Evolutionary conservation across 2,113 vertebrate species (phyloP), one percentile per base, ranked within the genome.

Genomic region (Pygoscelis adeliae): DNA sequence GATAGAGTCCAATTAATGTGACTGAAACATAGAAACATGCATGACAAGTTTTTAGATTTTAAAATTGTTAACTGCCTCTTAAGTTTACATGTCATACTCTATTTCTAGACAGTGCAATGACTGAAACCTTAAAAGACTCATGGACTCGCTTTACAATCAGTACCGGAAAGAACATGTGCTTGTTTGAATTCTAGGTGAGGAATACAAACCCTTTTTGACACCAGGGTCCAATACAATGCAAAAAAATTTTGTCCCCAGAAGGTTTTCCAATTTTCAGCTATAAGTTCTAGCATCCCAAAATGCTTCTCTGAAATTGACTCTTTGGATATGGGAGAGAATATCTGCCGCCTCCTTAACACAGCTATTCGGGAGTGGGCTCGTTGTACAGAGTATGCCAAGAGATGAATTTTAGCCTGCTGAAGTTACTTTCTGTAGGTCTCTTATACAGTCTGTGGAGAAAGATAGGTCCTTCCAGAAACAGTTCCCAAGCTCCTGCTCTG

Each of bases 81-180:
- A n/a, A 46, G 16, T 72, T 80, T 53, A 36, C 5, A 1, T 44
- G 16, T 36, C 15, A 42, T 52, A 44, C 9, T 34, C 7, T 46
- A 11, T 62, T 82, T 89, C 38, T 67, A 76, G 12, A 66, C 26
- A 61, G 13, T 16, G 10, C 30, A 77, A 49, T 66, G 34, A 13
- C 25, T 50, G 42, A 61, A 81, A 80, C 9, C 5, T 52, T 47
- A 59, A 40, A 91, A 90, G 20, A 17, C 14, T 82, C 27, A 23
- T 44, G 18, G 25, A 22, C 13, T 74, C 0, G 0, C 5, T 88
- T 96, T 52, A 46, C 11, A 32, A 66, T 52, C 34, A 29, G 6
- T 52, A 74, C n/a, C 13, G 25, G 27, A 61, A 93, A 58, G 42
- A 86, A 27, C 2, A 3, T 5, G 17, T 53, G 2, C 5, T 90